phyloP scores from a whole-genome alignment of 1,140 invertebrate species.

The Oncopeltus fasciatus region DNA sequence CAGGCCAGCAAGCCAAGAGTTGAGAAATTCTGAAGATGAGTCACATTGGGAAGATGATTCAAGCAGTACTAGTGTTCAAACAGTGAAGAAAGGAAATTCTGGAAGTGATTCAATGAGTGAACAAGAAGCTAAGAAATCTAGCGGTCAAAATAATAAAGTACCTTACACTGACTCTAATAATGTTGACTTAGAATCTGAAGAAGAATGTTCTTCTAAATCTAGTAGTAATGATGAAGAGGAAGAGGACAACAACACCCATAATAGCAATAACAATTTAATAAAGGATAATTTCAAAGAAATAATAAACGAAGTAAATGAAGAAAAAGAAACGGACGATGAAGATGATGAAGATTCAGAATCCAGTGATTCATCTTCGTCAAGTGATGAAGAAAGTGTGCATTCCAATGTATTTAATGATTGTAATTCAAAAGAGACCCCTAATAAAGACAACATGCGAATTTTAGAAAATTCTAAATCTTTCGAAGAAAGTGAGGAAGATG shows the following conservation, averaged over 20 bases:
- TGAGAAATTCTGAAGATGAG: constrained; percentile 17
- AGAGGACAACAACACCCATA: constrained; percentile 2
- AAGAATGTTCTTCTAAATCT: constrained; percentile 15
- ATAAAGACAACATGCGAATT: background rate
- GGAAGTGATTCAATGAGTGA: constrained; percentile 15
- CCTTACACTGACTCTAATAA: background rate
- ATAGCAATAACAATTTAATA: background rate
- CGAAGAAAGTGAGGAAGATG: constrained; percentile 47
- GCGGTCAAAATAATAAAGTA: background rate
- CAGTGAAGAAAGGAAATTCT: constrained; percentile 20
- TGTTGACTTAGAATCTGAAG: constrained; percentile 11
- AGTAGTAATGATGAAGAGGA: constrained; percentile 1
- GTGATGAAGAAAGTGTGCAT: constrained; percentile 17
- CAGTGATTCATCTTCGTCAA: constrained; percentile 14
- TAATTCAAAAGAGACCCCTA: background rate
- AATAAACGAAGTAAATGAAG: constrained; percentile 13
- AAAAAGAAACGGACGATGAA: constrained; percentile 10
- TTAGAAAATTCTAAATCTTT: constrained; percentile 26
- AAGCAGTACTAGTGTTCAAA: constrained; percentile 26
- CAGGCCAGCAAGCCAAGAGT: background rate
- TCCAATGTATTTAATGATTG: background rate
- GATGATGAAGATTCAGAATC: constrained; percentile 10
- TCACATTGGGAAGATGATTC: constrained; percentile 26
- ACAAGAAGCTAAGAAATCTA: constrained; percentile 1
- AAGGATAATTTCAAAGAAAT: constrained; percentile 20